Percentiles rank a stretch among this genome's conserved stretches.
These are phyloP conservation scores for Bombylius discolor DNA, from an alignment of 2,888 invertebrate species.

Conservation along the genomic window DNA sequence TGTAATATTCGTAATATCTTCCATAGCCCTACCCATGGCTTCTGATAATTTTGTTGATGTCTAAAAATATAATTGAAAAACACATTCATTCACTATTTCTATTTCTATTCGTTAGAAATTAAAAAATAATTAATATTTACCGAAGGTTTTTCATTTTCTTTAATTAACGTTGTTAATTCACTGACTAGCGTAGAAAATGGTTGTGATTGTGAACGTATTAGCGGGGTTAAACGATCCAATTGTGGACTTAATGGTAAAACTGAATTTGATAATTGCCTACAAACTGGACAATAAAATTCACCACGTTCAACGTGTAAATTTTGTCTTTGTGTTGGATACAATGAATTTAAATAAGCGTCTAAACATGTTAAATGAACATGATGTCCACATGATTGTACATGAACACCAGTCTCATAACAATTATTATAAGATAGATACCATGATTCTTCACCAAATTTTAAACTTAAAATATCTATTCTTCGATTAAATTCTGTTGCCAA, in stretches of 20 bases:
- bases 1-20: constrained; percentile 82
- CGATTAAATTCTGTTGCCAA: constrained; percentile 63
- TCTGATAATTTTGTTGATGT: constrained; percentile 61
- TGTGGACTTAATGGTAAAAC: constrained; percentile 73
- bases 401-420: constrained; percentile 84
- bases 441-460: constrained; percentile 66
- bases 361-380: constrained; percentile 91
- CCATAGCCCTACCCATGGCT: constrained; percentile 86
- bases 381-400: constrained; percentile 93
- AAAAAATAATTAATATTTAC: constrained; percentile 39
- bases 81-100: too few relatives aligned
- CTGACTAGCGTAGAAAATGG: constrained; percentile 33
- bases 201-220: constrained; percentile 44
- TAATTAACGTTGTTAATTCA: constrained; percentile 46
- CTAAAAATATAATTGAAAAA: constrained; percentile 28
- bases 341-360: constrained; percentile 75
- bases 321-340: constrained; percentile 65
- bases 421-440: constrained; percentile 68
- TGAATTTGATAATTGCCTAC: constrained; percentile 81
- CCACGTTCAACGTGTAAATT: constrained; percentile 61
- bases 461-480: constrained; percentile 60
- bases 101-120: neutral
- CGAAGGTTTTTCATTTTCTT: constrained; percentile 51
- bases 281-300: constrained; percentile 90
- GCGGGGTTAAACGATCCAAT: constrained; percentile 50